Percentiles rank a stretch among this genome's conserved stretches.
Evolutionary conservation across 2,797 vertebrate species (phyloP).

Genomic region (Pseudochaenichthys georgianus): DNA sequence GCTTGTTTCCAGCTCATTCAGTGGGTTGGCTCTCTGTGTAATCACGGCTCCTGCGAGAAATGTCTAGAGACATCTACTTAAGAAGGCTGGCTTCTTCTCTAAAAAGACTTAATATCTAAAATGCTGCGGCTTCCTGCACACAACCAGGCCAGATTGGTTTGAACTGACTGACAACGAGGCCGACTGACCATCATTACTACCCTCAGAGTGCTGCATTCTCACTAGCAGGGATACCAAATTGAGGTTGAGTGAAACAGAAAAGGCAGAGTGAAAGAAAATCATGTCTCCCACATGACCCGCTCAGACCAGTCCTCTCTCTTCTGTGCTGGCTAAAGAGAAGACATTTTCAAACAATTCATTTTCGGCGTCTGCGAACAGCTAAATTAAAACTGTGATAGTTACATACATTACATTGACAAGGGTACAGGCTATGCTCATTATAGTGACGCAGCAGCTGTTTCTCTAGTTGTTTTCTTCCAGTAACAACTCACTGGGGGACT

Average conservation of each 20-base stretch:
- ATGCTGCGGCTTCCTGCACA: conserved; percentile 14
- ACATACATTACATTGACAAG: background rate
- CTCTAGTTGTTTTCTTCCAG: conserved; percentile 37
- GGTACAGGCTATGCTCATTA: conserved; percentile 31
- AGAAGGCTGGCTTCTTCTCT: conserved; percentile 13
- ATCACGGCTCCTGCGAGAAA: conserved; percentile 27
- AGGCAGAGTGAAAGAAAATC: conserved; percentile 48
- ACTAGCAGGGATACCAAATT: conserved; percentile 34
- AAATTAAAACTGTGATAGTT: conserved; percentile 7
- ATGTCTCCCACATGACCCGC: conserved; percentile 34
- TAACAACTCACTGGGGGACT: conserved; percentile 57
- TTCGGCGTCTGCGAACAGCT: background rate
- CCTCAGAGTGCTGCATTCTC: conserved; percentile 21
- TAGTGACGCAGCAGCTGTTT: conserved; percentile 37
- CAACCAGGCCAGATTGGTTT: conserved; percentile 16
- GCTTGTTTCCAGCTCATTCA: conserved; percentile 21
- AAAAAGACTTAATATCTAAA: conserved; percentile 40
- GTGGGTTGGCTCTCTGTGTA: conserved; percentile 16
- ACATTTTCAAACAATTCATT: conserved; percentile 31
- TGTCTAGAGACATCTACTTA: conserved; percentile 3
- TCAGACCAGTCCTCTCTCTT: conserved; percentile 5
- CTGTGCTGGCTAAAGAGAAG: conserved; percentile 29
- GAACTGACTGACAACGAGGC: conserved; percentile 33
- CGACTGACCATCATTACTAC: conserved; percentile 49
- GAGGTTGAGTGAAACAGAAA: conserved; percentile 34